Base-by-base conservation (phyloP, 1,140 invertebrate genomes). In the Heliconius eleuchia region DNA sequence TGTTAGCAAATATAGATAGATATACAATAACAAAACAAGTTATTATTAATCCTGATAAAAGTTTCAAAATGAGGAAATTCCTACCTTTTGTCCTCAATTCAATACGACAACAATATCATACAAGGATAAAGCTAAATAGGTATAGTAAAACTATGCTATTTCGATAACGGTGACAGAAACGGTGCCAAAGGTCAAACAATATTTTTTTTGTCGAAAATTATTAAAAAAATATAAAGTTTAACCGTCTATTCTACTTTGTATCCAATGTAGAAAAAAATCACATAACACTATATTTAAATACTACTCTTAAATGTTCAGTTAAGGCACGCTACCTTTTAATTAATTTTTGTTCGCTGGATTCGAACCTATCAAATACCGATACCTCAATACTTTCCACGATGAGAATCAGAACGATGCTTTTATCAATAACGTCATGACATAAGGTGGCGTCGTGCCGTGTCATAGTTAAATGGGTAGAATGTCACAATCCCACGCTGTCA, bases 401-500 rank as follows among this genome's bases (percentile, higher is more conserved):
- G 19, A 23, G 55, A 57, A n/a, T 9, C 11, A n/a, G 27, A 66
- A 66, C 23, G 60, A 66, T 11, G 23, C 27, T 13, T 66, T 66
- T 66, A 66, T 27, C 60, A 11, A 16, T 16, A 66, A 27, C 60
- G 55, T 57, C 60, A 30, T 66, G 60, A 27, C 60, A 27, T 66
- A 27, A 11, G 30, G 11, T 30, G 23, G 60, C n/a, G 60, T 66
- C 60, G 60, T 66, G 60, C 60, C 60, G 23, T 66, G 60, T 66
- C 60, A 66, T 66, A 66, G 71, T 71, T 37, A 71, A 71, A 39
- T 37, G 39, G 18, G 71, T 13, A 71, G 30, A 71, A 71, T 71
- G 30, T 71, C 71, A 37, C 71, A 71, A 39, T 71, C 71, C 71
- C 71, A 71, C 71, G 71, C 71, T 71, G 71, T 71, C 46, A 77